A percentile compares a stretch with the other conserved stretches of the same genome.
phyloP scores from a whole-genome alignment of 2,113 vertebrate genomes.

The Tyrannus savana region DNA sequence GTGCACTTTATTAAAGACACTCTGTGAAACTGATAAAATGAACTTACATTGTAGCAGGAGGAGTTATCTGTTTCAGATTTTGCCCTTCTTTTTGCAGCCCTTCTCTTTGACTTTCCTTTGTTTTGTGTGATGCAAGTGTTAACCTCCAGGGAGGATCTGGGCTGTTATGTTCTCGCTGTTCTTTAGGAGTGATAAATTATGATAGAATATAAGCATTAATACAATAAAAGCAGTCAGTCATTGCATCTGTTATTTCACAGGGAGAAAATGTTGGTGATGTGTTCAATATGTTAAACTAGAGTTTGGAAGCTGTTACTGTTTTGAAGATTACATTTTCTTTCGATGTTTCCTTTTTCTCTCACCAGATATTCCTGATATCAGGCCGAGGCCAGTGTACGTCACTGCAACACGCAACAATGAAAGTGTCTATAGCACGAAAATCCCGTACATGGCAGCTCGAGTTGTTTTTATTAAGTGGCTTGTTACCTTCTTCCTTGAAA shows the following conservation, averaged over 20 bases:
- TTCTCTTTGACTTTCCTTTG: not conserved
- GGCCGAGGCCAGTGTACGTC: constrained; percentile 92
- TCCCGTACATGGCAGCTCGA: constrained; percentile 93
- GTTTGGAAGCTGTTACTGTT: not conserved
- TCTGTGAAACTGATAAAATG: not conserved
- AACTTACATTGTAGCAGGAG: not conserved
- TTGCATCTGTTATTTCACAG: not conserved
- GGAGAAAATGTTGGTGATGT: not conserved
- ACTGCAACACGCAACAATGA: constrained; percentile 88
- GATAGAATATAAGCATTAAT: not conserved
- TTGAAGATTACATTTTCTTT: not conserved
- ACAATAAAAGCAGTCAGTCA: not conserved
- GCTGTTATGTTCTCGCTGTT: not conserved
- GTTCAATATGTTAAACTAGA: not conserved
- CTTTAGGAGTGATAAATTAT: not conserved
- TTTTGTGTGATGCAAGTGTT: not conserved
- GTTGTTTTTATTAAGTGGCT: constrained; percentile 98
- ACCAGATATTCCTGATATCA: constrained; percentile 89
- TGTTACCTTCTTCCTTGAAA: constrained; percentile 98
- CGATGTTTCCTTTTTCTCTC: constrained; percentile 3
- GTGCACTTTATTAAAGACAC: not conserved
- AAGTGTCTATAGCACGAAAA: constrained; percentile 91
- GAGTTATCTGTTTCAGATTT: not conserved
- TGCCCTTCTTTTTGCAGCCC: not conserved
- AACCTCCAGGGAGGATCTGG: not conserved